Evolutionary conservation across 2,113 vertebrate genomes (phyloP).

Genomic region (Cyanistes caeruleus): DNA sequence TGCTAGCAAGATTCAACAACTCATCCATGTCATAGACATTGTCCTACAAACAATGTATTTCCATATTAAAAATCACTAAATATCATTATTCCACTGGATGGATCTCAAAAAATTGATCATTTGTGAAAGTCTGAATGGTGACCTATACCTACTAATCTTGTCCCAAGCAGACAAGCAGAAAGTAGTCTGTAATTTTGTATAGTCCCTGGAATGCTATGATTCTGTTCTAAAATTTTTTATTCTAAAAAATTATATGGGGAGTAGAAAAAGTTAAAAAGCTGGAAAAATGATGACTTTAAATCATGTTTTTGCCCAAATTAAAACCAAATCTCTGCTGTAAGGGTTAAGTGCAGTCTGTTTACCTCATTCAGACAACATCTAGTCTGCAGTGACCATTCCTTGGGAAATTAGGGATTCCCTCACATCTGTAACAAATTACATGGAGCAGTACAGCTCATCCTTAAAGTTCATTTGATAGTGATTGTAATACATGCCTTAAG

Average conservation of each 20-base stretch:
- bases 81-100: background rate
- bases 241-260: background rate
- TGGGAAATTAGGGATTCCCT: conserved; percentile 68
- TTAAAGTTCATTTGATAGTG: conserved; percentile 49
- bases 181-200: background rate
- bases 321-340: background rate
- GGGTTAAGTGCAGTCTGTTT: conserved; percentile 37
- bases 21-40: background rate
- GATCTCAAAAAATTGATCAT: background rate
- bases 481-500: conserved; percentile 53
- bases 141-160: background rate
- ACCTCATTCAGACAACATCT: conserved; percentile 34
- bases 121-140: background rate
- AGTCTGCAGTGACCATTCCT: conserved; percentile 53
- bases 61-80: background rate
- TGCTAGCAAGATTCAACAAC: background rate
- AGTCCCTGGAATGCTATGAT: background rate
- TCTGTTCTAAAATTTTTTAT: background rate
- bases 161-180: background rate
- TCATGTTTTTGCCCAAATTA: background rate
- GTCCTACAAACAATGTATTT: background rate
- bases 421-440: conserved; percentile 42
- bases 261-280: background rate
- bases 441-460: conserved; percentile 45
- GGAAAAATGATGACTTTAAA: background rate